Base-by-base conservation (phyloP, 37 sponge, comb jelly and placozoan genomes). In the Tethya wilhelma region DNA sequence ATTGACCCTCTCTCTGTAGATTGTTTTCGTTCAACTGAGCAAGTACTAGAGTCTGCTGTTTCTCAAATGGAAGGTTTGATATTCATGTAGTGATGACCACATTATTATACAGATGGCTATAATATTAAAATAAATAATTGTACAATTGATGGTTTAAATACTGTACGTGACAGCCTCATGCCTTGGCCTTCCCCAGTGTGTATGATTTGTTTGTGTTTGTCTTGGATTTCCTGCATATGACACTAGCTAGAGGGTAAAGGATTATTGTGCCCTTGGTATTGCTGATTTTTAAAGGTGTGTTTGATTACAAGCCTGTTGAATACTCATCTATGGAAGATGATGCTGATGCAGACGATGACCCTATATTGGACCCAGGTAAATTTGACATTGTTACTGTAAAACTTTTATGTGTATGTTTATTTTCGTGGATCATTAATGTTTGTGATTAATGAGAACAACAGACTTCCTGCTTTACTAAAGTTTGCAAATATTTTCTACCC, bases 261-360 rank as follows among this genome's bases (percentile, higher is more conserved):
- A n/a, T n/a, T n/a, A n/a, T n/a, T n/a, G n/a, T n/a, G n/a, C 17
- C 26, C 59, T 28, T 58, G 59, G 23, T 58, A 3, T 58, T 14
- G 4, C 62, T 59, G 31, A 17, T 17, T 39, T 44, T 19, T 83
- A 65, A 33, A 92, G 93, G 56, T 38, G 72, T 87, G 59, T 84
- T 92, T 73, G 26, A 23, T 34, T 68, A 67, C 53, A 74, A 67
- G 38, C 49, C 58, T 36, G 42, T 46, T 0, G 85, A 92, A 28
- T 83, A 73, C 38, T 79, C 85, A 26, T 66, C 63, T 33, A 8
- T 56, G 55, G 93, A 92, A 43, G 89, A 84, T 63, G 93, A 92
- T 56, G 85, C 84, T 46, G 85, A 85, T 40, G 59, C 38, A 42
- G 95, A 92, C 67, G 93, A 87, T 88, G 93, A 94, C 84, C 91